Evolutionary conservation across 2,113 vertebrate genomes (phyloP).

Genomic region (Chelonoidis abingdonii): DNA sequence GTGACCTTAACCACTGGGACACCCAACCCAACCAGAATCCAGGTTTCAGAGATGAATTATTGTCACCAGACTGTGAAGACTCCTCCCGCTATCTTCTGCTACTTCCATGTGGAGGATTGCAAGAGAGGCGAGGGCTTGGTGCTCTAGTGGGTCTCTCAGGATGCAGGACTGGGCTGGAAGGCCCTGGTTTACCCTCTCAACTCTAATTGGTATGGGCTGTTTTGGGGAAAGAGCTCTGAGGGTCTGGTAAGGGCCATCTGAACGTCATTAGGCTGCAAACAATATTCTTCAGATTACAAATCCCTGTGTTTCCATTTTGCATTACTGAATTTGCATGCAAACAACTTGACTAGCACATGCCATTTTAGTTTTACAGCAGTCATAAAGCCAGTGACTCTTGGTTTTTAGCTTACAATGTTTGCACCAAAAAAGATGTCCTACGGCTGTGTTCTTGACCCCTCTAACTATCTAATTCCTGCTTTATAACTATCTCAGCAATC

Average conservation of each 20-base stretch:
- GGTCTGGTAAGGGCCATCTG: not conserved
- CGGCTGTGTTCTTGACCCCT: no score
- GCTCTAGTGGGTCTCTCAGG: no score
- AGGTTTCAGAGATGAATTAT: no score
- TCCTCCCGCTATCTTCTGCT: no score
- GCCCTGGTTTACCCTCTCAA: not conserved
- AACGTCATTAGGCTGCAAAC: not conserved
- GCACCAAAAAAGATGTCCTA: not conserved
- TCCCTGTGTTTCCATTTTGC: not conserved
- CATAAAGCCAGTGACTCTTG: not conserved
- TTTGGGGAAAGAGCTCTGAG: not conserved
- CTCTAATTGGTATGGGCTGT: not conserved
- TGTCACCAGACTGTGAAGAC: no score
- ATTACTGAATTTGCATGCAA: not conserved
- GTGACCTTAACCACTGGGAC: not conserved
- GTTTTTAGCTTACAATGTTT: not conserved
- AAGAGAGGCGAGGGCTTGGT: no score
- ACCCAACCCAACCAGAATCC: no score
- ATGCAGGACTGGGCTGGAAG: not conserved
- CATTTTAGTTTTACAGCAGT: not conserved
- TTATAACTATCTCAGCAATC: not conserved
- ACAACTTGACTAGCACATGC: rapidly evolving
- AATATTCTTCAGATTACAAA: rapidly evolving
- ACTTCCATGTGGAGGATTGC: not conserved
- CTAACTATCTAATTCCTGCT: not conserved